phyloP scores from a whole-genome alignment of 1,140 invertebrate species.

The Drosophila dunni region DNA sequence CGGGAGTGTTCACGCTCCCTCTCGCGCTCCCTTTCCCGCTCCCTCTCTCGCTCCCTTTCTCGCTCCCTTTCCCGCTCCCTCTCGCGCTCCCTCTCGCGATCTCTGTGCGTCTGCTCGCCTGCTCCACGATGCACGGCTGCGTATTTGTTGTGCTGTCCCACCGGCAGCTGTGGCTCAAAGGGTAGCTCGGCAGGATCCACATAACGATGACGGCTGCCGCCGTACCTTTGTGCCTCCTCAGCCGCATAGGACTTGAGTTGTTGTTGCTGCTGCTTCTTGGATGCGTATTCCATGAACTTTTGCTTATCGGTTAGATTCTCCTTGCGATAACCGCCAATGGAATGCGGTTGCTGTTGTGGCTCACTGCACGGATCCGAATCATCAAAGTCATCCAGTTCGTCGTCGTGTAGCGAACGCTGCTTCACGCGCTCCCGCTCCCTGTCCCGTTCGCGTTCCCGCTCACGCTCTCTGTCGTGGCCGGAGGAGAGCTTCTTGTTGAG shows the following conservation, averaged over 20 bases:
- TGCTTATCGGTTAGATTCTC: conserved; percentile 82
- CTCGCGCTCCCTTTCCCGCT: conserved; percentile 44
- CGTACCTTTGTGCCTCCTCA: conserved; percentile 72
- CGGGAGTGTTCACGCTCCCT: conserved; percentile 55
- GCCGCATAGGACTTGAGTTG: conserved; percentile 51
- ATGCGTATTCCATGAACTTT: conserved; percentile 77
- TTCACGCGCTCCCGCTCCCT: conserved; percentile 40
- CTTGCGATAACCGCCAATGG: conserved; percentile 59
- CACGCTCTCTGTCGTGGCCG: conserved; percentile 36
- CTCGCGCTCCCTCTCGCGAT: conserved; percentile 26
- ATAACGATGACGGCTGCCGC: conserved; percentile 72
- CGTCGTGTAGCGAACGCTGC: conserved; percentile 51
- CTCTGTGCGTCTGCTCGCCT: conserved; percentile 35
- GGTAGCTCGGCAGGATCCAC: conserved; percentile 74
- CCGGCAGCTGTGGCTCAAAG: conserved; percentile 49
- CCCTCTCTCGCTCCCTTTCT: conserved; percentile 44
- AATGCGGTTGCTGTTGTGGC: conserved; percentile 32
- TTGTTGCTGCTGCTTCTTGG: conserved; percentile 66
- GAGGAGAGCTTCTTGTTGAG: conserved; percentile 74
- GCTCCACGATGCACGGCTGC: conserved; percentile 65
- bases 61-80: conserved; percentile 30
- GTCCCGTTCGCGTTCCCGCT: conserved; percentile 19
- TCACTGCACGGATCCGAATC: conserved; percentile 68
- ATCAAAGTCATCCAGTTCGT: conserved; percentile 66
- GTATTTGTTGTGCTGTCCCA: conserved; percentile 65